A percentile compares a stretch with the other conserved stretches of the same genome.
These are phyloP conservation scores for Stenolophus ochropezus DNA, from an alignment of 2,888 invertebrate genomes.

Conservation along the genomic window DNA sequence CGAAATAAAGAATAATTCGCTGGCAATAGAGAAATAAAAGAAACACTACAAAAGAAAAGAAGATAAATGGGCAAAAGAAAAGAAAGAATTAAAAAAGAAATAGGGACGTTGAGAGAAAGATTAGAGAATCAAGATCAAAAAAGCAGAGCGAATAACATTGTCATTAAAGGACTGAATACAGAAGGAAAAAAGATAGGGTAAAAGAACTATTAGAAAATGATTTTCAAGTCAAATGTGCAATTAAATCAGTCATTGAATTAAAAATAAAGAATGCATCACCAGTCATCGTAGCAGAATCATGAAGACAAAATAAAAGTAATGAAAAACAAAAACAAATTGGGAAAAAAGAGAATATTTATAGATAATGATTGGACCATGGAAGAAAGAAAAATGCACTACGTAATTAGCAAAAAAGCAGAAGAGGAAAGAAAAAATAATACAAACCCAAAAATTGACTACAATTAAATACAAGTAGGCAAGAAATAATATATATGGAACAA, in stretches of 20 bases:
- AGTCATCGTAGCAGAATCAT: background rate
- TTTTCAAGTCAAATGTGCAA: background rate
- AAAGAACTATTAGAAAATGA: background rate
- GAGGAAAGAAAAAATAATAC: background rate
- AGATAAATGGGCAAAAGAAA: background rate
- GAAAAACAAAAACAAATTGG: too few species aligned
- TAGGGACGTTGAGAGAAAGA: too few species aligned
- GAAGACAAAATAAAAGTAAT: background rate
- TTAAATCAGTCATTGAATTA: background rate
- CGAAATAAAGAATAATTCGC: background rate
- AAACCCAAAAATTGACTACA: slow-evolving; percentile 10
- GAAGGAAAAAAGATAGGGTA: background rate
- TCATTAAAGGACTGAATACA: background rate
- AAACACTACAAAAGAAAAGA: background rate
- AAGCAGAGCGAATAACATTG: too few species aligned
- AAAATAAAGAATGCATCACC: background rate
- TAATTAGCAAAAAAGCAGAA: background rate
- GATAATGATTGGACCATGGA: background rate
- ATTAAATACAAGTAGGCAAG: background rate
- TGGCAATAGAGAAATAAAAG: background rate
- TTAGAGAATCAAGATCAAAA: too few species aligned
- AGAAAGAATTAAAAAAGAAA: background rate
- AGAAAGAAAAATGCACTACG: background rate
- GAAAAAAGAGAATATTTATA: too few species aligned
- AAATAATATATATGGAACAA: background rate